Evolutionary conservation across 2,797 vertebrate genomes (phyloP).

Genomic region (Limosa lapponica): DNA sequence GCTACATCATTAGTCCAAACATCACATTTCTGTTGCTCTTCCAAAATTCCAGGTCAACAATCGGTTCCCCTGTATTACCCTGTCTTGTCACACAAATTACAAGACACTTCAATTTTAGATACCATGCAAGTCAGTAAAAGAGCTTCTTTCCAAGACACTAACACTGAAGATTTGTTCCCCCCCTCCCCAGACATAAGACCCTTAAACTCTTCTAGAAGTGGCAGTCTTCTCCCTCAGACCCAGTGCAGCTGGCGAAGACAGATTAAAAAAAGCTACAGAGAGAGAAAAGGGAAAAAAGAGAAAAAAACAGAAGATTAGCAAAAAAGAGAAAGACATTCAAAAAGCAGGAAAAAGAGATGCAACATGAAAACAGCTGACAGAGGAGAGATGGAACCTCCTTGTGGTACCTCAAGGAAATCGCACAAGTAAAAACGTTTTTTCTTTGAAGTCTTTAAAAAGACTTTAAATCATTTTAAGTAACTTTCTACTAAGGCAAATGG

Average conservation of each 20-base stretch:
- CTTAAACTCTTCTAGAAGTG: slow-evolving; percentile 90
- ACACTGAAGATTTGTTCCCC: slow-evolving; percentile 66
- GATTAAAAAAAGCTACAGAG: slow-evolving; percentile 97
- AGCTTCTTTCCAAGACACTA: slow-evolving; percentile 75
- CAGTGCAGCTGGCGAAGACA: slow-evolving; percentile 88
- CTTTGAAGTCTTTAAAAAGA: neutral
- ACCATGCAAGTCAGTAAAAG: slow-evolving; percentile 77
- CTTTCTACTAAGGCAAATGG: neutral
- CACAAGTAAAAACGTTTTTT: slow-evolving; percentile 31
- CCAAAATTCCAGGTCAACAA: neutral
- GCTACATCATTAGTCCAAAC: slow-evolving; percentile 47
- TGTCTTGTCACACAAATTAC: slow-evolving; percentile 73
- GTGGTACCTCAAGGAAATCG: slow-evolving; percentile 38
- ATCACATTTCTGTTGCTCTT: neutral
- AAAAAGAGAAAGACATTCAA: slow-evolving; percentile 73
- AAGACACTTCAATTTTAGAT: slow-evolving; percentile 71
- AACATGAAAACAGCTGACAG: slow-evolving; percentile 28
- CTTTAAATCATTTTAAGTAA: slow-evolving; percentile 17
- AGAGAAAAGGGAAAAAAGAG: slow-evolving; percentile 78
- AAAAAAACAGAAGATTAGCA: slow-evolving; percentile 86
- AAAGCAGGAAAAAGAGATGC: slow-evolving; percentile 55
- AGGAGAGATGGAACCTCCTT: slow-evolving; percentile 8
- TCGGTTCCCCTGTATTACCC: neutral
- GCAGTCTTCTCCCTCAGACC: slow-evolving; percentile 93
- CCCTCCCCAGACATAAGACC: slow-evolving; percentile 82